Percentiles rank a stretch among this genome's conserved stretches.
Conservation (phyloP, 2,113 vertebrate species). For the Gnathonemus longibarbis region DNA sequence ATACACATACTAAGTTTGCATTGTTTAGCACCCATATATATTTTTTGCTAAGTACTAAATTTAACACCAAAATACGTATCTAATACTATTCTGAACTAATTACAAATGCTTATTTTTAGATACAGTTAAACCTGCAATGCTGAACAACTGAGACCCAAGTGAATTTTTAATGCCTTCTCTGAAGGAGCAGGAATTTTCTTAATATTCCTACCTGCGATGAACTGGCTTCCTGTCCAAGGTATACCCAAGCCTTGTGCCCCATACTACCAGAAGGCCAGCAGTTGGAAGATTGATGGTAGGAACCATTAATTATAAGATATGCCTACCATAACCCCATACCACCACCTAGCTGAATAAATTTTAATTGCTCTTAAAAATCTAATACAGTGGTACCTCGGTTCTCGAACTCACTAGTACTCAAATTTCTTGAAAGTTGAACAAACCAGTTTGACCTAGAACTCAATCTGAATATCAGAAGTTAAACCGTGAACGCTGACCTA, state of each 20-base stretch:
- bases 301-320: neutral
- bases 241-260: neutral
- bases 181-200: neutral
- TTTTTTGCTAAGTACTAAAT: neutral
- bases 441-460: no score
- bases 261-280: neutral
- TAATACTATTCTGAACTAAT: neutral
- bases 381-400: neutral
- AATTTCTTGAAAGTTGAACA: no score
- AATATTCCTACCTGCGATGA: neutral
- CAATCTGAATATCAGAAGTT: no score
- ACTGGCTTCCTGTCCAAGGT: neutral
- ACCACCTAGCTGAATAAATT: neutral
- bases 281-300: neutral
- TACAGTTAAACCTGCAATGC: neutral
- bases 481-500: no score
- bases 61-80: neutral
- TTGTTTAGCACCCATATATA: neutral
- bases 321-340: neutral
- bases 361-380: neutral
- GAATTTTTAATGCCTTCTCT: neutral
- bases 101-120: neutral
- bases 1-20: neutral
- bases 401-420: no score
- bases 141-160: neutral